Evolutionary conservation across 1,140 invertebrate genomes (phyloP), one percentile per base, ranked within the genome.

Genomic region (Leptinotarsa defecta): DNA sequence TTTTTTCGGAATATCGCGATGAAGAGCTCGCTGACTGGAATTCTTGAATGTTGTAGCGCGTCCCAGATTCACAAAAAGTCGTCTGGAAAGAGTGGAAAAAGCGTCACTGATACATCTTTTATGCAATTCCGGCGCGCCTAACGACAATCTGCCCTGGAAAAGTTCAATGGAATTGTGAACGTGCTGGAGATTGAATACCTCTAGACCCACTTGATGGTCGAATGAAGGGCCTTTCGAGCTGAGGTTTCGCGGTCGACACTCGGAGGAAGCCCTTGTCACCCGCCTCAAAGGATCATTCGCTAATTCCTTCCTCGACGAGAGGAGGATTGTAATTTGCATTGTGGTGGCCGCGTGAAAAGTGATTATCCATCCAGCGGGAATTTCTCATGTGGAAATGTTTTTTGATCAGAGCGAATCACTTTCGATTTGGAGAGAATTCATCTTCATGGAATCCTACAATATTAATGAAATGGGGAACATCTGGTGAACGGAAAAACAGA

Each of bases 11-110:
- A 57, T 57, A n/a, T 57, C 52, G 17, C 13, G 17, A 57, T 11
- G 3, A 43, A 43, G 34, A 43, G 34, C 34, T 43, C 34, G 52
- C 52, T 57, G 17, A 17, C 52, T 57, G 52, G n/a, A 57, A 19
- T 57, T 57, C 4, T 1, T 4, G 17, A 57, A 57, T 57, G 52
- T 13, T 3, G 13, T 15, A 15, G 15, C 52, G 15, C 52, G n/a
- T n/a, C n/a, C 52, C 52, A 57, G 52, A 57, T 57, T 57, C 24
- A 68, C 67, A 68, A 68, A 68, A 68, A 68, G 24, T 68, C n/a
- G 15, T 19, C 34, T 68, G 19, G 43, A 43, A 68, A 43, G 5
- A 57, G 67, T 49, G 8, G 67, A 48, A 48, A 68, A 48, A 48
- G 67, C n/a, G 67, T 11, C 43, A 68, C 19, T 15, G 34, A 68